Percentiles rank a stretch among this genome's conserved stretches.
Conservation (phyloP, 2,888 invertebrate species). For the Blera fallax region DNA sequence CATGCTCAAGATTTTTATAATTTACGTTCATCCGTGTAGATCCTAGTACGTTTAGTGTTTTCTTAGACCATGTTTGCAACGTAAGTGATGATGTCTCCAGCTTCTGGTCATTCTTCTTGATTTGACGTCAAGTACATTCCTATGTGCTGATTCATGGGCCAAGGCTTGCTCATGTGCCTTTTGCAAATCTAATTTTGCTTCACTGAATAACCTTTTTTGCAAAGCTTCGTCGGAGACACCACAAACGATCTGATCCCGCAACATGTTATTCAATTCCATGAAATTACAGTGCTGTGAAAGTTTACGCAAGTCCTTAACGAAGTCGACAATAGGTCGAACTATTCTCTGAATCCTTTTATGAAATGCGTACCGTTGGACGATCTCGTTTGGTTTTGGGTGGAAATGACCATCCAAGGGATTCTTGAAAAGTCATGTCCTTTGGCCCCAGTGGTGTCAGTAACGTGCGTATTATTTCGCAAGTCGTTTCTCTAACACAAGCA, state of each 20-base stretch:
- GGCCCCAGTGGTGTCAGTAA: not conserved
- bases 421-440: not conserved
- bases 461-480: conserved; percentile 1
- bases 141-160: not conserved
- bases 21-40: not conserved
- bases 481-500: conserved; percentile 13
- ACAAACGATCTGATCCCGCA: not conserved
- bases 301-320: not conserved
- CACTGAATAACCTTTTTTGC: not conserved
- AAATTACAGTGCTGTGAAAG: not conserved
- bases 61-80: conserved; percentile 9
- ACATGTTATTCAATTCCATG: not conserved
- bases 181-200: not conserved
- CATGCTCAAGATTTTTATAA: not conserved
- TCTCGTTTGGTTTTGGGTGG: too few species aligned
- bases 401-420: not conserved
- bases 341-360: not conserved
- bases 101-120: not conserved
- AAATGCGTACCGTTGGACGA: not conserved
- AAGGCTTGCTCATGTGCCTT: conserved; percentile 13
- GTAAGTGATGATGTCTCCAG: not conserved
- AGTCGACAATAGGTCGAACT: not conserved
- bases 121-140: conserved; percentile 10
- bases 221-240: not conserved
- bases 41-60: not conserved